A percentile compares a stretch with the other conserved stretches of the same genome.
Evolutionary conservation across 2,888 invertebrate genomes (phyloP).

Genomic region (Pseudococcus longispinus): DNA sequence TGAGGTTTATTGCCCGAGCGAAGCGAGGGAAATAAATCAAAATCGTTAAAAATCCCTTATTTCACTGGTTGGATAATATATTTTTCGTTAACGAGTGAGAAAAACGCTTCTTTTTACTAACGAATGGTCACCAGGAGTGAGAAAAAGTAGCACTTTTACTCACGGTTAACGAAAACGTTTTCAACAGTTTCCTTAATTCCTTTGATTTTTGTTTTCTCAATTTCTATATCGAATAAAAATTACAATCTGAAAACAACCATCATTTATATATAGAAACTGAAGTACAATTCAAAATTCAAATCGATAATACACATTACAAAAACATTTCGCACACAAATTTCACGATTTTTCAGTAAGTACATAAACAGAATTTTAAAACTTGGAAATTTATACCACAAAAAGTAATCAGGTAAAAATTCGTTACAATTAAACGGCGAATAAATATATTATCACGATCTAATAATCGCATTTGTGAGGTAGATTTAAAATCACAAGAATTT

Average conservation of each 20-base stretch:
- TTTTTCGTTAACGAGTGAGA: too few relatives aligned
- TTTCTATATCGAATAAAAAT: neutral
- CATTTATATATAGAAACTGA: neutral
- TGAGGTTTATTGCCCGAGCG: too few relatives aligned
- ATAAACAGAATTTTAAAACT: neutral
- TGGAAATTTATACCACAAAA: neutral
- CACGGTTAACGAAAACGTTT: too few relatives aligned
- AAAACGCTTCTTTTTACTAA: too few relatives aligned
- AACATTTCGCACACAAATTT: neutral
- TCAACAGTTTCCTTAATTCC: too few relatives aligned
- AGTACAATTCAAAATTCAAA: neutral
- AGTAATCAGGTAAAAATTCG: neutral
- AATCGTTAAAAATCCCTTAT: too few relatives aligned
- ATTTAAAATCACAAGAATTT: slow-evolving; percentile 40
- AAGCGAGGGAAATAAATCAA: too few relatives aligned
- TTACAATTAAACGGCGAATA: neutral
- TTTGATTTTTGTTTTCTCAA: neutral
- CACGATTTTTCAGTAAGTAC: neutral
- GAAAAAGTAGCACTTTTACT: too few relatives aligned
- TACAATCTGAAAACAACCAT: neutral
- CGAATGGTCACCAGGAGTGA: too few relatives aligned
- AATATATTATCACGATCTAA: neutral
- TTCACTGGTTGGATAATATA: too few relatives aligned
- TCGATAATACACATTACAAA: neutral
- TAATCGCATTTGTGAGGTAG: neutral